These are phyloP conservation scores for Yoshiicerus persimilis DNA, from an alignment of 1,140 invertebrate species.

Conservation along the genomic window DNA sequence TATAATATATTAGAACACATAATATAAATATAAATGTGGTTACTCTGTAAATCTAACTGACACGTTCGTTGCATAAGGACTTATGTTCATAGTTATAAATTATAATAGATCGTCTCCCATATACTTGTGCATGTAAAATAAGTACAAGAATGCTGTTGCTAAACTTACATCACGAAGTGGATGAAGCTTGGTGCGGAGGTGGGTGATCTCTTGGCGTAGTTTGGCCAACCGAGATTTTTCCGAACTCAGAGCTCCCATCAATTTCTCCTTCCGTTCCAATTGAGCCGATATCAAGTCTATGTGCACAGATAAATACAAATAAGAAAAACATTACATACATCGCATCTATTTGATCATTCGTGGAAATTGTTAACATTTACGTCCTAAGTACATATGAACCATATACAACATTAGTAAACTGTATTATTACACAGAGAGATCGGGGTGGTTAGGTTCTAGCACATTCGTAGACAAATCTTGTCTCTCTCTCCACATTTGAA, in stretches of 20 bases:
- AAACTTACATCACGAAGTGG: slow-evolving; percentile 27
- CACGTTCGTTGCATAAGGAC: background rate
- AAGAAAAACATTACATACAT: background rate
- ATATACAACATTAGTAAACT: too few species aligned
- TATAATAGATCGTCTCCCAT: background rate
- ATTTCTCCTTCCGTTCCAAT: slow-evolving; percentile 41
- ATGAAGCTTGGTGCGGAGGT: slow-evolving; percentile 38
- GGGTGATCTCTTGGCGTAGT: slow-evolving; percentile 34
- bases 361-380: too few species aligned
- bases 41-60: background rate
- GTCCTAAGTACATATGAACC: too few species aligned
- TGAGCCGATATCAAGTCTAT: slow-evolving; percentile 44
- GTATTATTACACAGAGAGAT: too few species aligned
- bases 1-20: background rate
- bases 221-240: slow-evolving; percentile 21
- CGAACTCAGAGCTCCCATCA: slow-evolving; percentile 5
- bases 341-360: too few species aligned
- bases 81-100: background rate
- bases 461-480: background rate
- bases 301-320: background rate
- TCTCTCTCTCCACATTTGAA: background rate
- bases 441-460: too few species aligned
- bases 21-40: background rate
- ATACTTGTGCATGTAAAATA: background rate
- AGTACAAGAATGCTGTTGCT: background rate